A percentile compares a stretch with the other conserved stretches of the same genome.
Conservation (phyloP, 2,888 invertebrate species). For the Lacanobia wlatinum region DNA sequence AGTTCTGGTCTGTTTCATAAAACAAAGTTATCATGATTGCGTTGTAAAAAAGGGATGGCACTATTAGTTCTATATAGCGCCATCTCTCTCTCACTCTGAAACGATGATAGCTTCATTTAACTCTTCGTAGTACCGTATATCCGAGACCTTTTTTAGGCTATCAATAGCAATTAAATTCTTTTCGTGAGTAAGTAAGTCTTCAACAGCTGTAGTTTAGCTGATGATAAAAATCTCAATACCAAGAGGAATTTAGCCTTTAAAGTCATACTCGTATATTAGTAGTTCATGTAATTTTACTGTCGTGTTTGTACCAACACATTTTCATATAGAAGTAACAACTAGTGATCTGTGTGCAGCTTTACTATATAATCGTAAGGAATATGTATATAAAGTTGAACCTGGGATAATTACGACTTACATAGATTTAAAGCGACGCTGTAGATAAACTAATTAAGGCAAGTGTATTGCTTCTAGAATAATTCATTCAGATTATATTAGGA, state of each 20-base stretch:
- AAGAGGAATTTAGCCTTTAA: constrained; percentile 29
- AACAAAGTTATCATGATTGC: not conserved
- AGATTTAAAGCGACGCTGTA: constrained; percentile 80
- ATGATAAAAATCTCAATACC: constrained; percentile 15
- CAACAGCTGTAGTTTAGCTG: not conserved
- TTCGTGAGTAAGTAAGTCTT: not conserved
- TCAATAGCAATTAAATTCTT: not conserved
- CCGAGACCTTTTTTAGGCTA: not conserved
- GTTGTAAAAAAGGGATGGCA: not conserved
- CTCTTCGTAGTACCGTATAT: not conserved
- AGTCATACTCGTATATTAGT: constrained; percentile 38
- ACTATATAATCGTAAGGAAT: constrained; percentile 81
- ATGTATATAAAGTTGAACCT: constrained; percentile 87
- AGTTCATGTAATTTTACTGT: constrained; percentile 36
- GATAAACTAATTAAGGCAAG: constrained; percentile 64
- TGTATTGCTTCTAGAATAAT: constrained; percentile 67
- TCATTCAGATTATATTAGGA: constrained; percentile 56
- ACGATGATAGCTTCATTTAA: not conserved
- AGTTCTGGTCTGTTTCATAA: not conserved
- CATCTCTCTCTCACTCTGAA: not conserved
- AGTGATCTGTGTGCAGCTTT: constrained; percentile 86
- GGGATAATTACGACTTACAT: constrained; percentile 91
- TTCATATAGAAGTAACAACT: constrained; percentile 67
- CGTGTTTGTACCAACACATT: constrained; percentile 57
- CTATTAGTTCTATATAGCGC: not conserved